Base-by-base conservation (phyloP, 2,888 invertebrate species). In the Lasiommata megera region DNA sequence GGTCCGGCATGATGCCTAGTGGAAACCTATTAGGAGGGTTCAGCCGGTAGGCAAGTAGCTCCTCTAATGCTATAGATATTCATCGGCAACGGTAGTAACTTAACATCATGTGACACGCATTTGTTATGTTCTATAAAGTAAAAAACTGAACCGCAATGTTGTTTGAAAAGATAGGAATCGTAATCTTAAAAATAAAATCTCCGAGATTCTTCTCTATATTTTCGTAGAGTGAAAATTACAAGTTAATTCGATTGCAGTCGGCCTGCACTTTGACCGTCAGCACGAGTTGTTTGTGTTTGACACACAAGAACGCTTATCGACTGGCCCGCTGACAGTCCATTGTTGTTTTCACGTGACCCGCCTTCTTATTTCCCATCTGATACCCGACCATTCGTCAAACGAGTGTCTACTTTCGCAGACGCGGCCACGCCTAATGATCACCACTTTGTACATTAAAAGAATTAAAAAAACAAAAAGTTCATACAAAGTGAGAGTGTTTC, bases 351-450 rank as follows among this genome's bases (percentile, higher is more conserved):
- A 80, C 75, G 76, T 76, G 77, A 70, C 65, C 52, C 55, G 60
- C 61, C 61, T 50, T 61, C 59, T 68, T 77, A 76, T 79, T 78
- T 74, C 73, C 74, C 75, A 71, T 64, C 69, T 63, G 69, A 63
- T 67, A 61, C 50, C 70, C 58, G 65, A 52, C 72, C 67, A 74
- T 70, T 74, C 73, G 71, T 72, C 77, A 76, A 77, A 72, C 71
- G 73, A 66, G 65, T 67, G 79, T 74, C 77, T 76, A 79, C 82
- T 82, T 84, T 84, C 79, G 82, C 71, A 74, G 77, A 70, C 80
- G 82, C 71, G 28, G 59, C 51, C 63, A 52, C 62, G 56, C 53
- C 36, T 41, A 31, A 14, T 57, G 31, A 51, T 48, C 18, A 34
- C 18, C 28, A 14, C 16, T 48, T 52, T 18, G 48, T 54, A 54